Base-by-base conservation (phyloP, 2,113 vertebrate species). In the Takifugu flavidus region DNA sequence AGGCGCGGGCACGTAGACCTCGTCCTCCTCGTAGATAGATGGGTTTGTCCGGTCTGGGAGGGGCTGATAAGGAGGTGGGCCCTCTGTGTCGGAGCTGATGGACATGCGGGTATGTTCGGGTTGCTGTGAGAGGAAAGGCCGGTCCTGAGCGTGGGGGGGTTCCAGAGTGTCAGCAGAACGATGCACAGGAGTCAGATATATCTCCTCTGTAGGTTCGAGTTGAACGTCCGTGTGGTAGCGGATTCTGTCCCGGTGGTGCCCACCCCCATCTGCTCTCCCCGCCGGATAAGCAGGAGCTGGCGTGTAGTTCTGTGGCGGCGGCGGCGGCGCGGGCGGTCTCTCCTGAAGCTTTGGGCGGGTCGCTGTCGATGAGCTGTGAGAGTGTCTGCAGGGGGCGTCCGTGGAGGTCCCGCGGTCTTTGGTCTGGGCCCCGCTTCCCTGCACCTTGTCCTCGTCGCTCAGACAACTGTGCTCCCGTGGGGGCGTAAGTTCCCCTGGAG, bases 391-490 rank as follows among this genome's bases (percentile, higher is more conserved):
- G 0, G 94, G 94, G 64, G 90, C 93, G 62, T 98, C 95, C 0
- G 96, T 98, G 56, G 95, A 98, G 0, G 95, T 98, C 74, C 96
- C 97, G 1, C 95, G 89, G 85, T 99, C 95, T 92, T 95, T 96
- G 86, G 96, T 96, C 89, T 95, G 90, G 0, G 91, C 89, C 3
- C 74, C 82, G 5, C 82, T 77, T 2, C 71, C 76, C 25, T 93
- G 95, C 62, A 93, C 86, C 56, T 93, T 94, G 82, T 95, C 92
- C 87, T 98, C 95, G 84, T 99, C 96, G 3, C 95, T 98, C 77
- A 99, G 91, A 79, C 97, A 99, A 82, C 93, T 89, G 64, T 99
- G 96, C 76, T 98, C 96, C 0, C 92, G 93, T 26, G 94, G 87
- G 13, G 96, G 93, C 0, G 92, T 94, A 83, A 93, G 91, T 34